A percentile compares a stretch with the other conserved stretches of the same genome.
These are phyloP conservation scores for Drosophila dives DNA, from an alignment of 2,888 invertebrate species.

Conservation along the genomic window DNA sequence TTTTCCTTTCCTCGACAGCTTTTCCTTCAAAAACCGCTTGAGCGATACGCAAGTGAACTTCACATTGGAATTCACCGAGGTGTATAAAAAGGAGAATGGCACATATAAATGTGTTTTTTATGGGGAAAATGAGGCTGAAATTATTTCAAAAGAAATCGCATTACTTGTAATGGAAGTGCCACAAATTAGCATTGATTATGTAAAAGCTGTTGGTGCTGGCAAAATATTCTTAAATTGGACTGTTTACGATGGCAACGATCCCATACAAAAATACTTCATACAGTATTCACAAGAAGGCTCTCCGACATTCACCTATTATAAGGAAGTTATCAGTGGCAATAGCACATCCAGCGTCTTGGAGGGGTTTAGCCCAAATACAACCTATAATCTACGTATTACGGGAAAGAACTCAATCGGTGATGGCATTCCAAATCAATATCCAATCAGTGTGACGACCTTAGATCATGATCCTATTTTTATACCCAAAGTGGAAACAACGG, in stretches of 20 bases:
- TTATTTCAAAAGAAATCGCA: slow-evolving; percentile 85
- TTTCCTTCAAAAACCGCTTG: slow-evolving; percentile 83
- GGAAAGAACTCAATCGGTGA: slow-evolving; percentile 89
- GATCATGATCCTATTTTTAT: slow-evolving; percentile 91
- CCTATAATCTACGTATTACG: slow-evolving; percentile 88
- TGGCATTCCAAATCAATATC: slow-evolving; percentile 86
- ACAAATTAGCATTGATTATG: slow-evolving; percentile 89
- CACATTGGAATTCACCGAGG: slow-evolving; percentile 86
- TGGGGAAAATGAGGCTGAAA: slow-evolving; percentile 80
- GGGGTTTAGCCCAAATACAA: slow-evolving; percentile 88
- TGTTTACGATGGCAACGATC: slow-evolving; percentile 90
- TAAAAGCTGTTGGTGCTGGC: slow-evolving; percentile 90
- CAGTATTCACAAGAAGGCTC: slow-evolving; percentile 87
- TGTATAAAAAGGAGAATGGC: slow-evolving; percentile 90
- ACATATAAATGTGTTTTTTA: slow-evolving; percentile 87
- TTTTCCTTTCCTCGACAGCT: slow-evolving; percentile 83
- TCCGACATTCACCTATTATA: slow-evolving; percentile 87
- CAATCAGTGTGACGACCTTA: slow-evolving; percentile 87
- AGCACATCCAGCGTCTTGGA: slow-evolving; percentile 90
- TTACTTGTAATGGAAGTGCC: slow-evolving; percentile 90
- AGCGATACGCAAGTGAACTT: slow-evolving; percentile 88
- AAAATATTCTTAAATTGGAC: slow-evolving; percentile 94
- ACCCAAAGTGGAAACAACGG: slow-evolving; percentile 92
- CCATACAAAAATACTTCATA: slow-evolving; percentile 87
- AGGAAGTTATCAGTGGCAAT: slow-evolving; percentile 87